These are phyloP conservation scores for Temnothorax ravouxi DNA, from an alignment of 2,888 invertebrate genomes.

Conservation along the genomic window DNA sequence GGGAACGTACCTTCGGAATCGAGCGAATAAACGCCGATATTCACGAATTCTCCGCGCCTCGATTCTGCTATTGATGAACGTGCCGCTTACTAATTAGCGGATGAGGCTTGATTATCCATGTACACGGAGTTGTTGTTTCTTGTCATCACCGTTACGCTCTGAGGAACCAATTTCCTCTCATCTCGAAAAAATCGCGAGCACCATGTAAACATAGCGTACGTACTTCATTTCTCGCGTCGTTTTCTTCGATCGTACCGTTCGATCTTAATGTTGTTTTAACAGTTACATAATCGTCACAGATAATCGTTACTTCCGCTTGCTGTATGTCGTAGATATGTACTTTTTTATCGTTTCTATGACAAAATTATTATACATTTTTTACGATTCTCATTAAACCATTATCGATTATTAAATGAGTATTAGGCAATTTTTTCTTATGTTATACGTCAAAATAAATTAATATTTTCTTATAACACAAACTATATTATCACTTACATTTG, in stretches of 20 bases:
- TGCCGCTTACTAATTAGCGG: conserved; percentile 14
- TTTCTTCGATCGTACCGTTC: conserved; percentile 3
- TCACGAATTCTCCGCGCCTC: conserved; percentile 16
- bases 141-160: not conserved
- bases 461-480: not conserved
- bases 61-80: conserved; percentile 34
- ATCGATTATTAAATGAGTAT: not conserved
- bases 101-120: conserved; percentile 14
- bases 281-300: not conserved
- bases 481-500: not conserved
- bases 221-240: not conserved
- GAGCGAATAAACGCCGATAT: conserved; percentile 17
- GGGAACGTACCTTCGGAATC: not conserved
- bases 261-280: not conserved
- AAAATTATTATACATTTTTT: not conserved
- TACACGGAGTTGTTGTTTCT: not conserved
- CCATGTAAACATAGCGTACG: not conserved
- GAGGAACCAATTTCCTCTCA: conserved; percentile 7
- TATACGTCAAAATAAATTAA: not conserved
- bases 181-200: not conserved
- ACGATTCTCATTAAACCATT: not conserved
- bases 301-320: conserved; percentile 1
- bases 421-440: not conserved
- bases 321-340: not conserved
- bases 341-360: not conserved